Conservation (phyloP, 2,113 vertebrate genomes). For the Ceyx melanurus region DNA sequence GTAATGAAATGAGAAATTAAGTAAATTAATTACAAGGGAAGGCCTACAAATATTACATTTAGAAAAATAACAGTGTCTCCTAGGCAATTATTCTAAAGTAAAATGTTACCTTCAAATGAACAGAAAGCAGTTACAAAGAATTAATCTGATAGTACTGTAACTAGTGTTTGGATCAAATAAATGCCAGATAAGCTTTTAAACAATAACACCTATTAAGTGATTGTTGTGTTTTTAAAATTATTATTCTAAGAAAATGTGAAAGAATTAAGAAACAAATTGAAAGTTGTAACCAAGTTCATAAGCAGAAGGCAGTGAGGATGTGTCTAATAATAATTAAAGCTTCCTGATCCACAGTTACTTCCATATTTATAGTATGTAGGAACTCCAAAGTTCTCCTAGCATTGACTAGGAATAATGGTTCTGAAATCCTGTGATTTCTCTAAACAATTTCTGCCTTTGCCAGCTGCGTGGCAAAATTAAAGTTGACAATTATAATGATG, state of each 20-base stretch:
- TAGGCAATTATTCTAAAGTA: background rate
- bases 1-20: background rate
- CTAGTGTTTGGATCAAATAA: background rate
- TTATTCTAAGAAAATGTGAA: background rate
- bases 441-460: background rate
- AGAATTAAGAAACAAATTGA: background rate
- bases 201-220: background rate
- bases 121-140: background rate
- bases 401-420: background rate
- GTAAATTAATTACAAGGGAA: background rate
- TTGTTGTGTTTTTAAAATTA: background rate
- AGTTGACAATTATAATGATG: background rate
- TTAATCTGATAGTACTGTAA: background rate
- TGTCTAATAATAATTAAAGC: background rate
- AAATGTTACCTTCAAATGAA: background rate
- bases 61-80: background rate
- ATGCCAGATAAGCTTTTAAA: background rate
- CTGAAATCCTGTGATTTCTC: background rate
- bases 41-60: background rate
- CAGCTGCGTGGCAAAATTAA: background rate
- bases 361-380: background rate
- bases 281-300: background rate
- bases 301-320: background rate
- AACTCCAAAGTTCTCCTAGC: background rate
- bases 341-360: background rate